phyloP scores from a whole-genome alignment of 2,888 invertebrate genomes.

The Scaptomyza flava region DNA sequence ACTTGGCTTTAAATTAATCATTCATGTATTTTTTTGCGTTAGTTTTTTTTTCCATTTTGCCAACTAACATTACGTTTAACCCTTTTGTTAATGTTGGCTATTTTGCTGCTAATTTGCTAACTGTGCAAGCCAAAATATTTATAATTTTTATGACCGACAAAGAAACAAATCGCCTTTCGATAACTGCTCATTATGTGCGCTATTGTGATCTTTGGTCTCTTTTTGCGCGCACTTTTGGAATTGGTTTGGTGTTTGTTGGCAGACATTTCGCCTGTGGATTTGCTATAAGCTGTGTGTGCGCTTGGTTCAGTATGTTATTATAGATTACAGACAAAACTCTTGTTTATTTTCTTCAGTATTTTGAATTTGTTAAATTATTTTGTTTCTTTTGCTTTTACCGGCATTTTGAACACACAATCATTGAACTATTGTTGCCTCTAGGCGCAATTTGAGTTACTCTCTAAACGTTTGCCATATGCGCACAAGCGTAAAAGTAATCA shows the following conservation, averaged over 20 bases:
- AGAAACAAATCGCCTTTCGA: constrained; percentile 54
- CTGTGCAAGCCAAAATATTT: constrained; percentile 31
- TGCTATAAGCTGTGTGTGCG: constrained; percentile 1
- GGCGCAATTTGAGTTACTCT: constrained; percentile 61
- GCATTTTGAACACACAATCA: constrained; percentile 24
- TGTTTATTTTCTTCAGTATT: constrained; percentile 11
- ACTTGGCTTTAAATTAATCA: constrained; percentile 41
- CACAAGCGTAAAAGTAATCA: constrained; percentile 38
- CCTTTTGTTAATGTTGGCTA: constrained; percentile 10
- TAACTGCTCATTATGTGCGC: constrained; percentile 61
- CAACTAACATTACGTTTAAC: constrained; percentile 21
- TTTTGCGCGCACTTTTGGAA: constrained; percentile 34
- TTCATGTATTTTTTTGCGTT: constrained; percentile 26
- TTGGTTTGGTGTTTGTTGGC: constrained; percentile 22
- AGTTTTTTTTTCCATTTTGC: constrained; percentile 20
- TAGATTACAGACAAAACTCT: constrained; percentile 14
- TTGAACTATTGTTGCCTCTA: constrained; percentile 30
- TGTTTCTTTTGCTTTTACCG: constrained; percentile 20
- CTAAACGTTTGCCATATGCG: constrained; percentile 34
- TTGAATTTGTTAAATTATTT: constrained; percentile 2
- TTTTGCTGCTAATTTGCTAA: constrained; percentile 43
- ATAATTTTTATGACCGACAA: constrained; percentile 26
- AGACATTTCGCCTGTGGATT: constrained; percentile 39
- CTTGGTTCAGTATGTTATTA: neutral
- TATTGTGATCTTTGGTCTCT: constrained; percentile 49